Base-by-base conservation (phyloP, 2,797 vertebrate species). In the Artibeus jamaicensis region DNA sequence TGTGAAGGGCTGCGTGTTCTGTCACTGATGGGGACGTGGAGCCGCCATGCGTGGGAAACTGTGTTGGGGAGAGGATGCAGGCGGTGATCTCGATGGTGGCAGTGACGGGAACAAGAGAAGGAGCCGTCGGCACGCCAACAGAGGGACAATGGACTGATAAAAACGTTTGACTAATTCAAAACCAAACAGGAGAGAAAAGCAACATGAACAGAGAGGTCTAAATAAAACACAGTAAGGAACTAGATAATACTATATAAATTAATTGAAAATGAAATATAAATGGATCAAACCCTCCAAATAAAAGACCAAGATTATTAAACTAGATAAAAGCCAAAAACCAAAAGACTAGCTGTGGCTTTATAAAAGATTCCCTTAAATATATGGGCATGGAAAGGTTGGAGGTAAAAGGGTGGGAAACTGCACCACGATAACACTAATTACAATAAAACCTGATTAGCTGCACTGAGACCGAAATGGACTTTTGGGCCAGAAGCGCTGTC, bases 211-310 rank as follows among this genome's bases (percentile, higher is more conserved):
- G 29, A 42, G 39, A 86, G 14, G 32, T 42, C 26, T 93, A 86
- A 78, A 85, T 81, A n/a, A 78, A 81, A 93, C 44, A 26, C 42
- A 50, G 4, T 48, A 68, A n/a, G 34, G 77, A n/a, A 4, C n/a
- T 65, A 81, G 73, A 37, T 48, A 50, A 42, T 53, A 79, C 16
- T 39, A 24, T 68, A 32, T 39, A 77, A 71, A 78, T 91, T 84
- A 88, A 92, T 76, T 74, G 21, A 53, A 73, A 14, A 86, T 74
- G 78, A 94, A 70, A 93, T 86, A 94, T 68, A 53, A 94, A 84
- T 42, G 65, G 19, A 48, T 71, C 39, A 95, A 94, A 71, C 84
- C 89, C 3, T 84, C 24, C 24, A 91, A 89, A 76, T 86, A 59
- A 83, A 86, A 88, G 53, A 53, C 18, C 7, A 53, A 85, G 86